phyloP scores from a whole-genome alignment of 2,888 invertebrate genomes.

The Xiphydria camelus region DNA sequence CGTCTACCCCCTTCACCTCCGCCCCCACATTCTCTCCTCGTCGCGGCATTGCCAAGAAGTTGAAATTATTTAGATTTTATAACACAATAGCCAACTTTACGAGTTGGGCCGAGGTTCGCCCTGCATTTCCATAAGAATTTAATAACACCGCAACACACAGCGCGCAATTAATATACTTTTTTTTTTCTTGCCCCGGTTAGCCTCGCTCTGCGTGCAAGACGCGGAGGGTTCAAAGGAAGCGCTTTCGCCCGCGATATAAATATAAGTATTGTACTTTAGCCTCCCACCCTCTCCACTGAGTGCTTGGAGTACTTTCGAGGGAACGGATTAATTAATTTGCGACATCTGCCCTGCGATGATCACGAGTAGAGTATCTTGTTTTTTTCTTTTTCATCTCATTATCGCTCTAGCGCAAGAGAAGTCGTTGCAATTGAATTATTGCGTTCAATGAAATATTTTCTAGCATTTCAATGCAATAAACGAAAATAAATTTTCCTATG shows the following conservation, averaged over 20 bases:
- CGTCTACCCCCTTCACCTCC: neutral
- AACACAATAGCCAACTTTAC: constrained; percentile 56
- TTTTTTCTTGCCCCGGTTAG: constrained; percentile 51
- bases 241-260: constrained; percentile 33
- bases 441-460: no score
- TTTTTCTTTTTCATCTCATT: no score
- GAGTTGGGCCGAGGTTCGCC: constrained; percentile 34
- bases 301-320: no score
- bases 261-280: no score
- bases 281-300: no score
- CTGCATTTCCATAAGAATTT: constrained; percentile 57
- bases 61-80: constrained; percentile 57
- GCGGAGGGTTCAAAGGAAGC: constrained; percentile 34
- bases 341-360: no score
- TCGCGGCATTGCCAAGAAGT: constrained; percentile 38
- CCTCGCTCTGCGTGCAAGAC: constrained; percentile 24
- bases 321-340: no score
- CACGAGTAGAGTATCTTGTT: no score
- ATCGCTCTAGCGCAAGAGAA: no score
- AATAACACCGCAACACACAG: constrained; percentile 56
- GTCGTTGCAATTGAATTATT: no score
- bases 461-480: no score
- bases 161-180: constrained; percentile 56
- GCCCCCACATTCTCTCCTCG: neutral
- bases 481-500: no score